Percentiles rank a stretch among this genome's conserved stretches.
Evolutionary conservation across 2,797 vertebrate genomes (phyloP).

Genomic region (Pachyuromys duprasi): DNA sequence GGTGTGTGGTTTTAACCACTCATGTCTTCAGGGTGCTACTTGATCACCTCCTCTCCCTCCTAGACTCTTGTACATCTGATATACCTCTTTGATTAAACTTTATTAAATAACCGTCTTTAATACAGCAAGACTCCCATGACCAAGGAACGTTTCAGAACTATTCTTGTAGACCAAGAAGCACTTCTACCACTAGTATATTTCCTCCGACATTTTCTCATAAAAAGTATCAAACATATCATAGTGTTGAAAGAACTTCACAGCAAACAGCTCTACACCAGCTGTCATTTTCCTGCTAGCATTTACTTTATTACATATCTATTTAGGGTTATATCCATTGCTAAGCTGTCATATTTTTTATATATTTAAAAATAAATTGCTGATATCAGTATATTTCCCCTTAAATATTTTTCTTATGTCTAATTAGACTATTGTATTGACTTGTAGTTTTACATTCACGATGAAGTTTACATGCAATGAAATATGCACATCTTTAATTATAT

Average conservation of each 20-base stretch:
- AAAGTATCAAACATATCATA: slow-evolving; percentile 23
- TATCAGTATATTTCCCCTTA: slow-evolving; percentile 9
- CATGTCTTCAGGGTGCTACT: not conserved
- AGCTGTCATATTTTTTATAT: not conserved
- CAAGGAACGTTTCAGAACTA: slow-evolving; percentile 32
- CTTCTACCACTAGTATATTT: not conserved
- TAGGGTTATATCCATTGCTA: slow-evolving; percentile 2
- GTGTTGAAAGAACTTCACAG: slow-evolving; percentile 29
- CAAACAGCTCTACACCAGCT: not conserved
- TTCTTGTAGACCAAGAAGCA: not conserved
- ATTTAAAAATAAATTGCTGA: slow-evolving; percentile 58
- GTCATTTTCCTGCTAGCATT: not conserved
- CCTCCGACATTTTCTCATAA: not conserved
- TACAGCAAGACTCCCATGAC: not conserved
- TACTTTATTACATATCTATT: slow-evolving; percentile 2
- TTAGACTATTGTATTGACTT: not conserved
- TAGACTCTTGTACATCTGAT: not conserved
- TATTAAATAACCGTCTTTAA: slow-evolving; percentile 38
- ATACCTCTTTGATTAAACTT: not conserved
- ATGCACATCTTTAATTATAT: not conserved
- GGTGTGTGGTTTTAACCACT: not conserved
- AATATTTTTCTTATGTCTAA: slow-evolving; percentile 14
- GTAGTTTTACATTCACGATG: slow-evolving; percentile 11
- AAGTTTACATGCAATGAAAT: slow-evolving; percentile 13
- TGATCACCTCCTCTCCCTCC: not conserved